These are phyloP conservation scores for Potorous gilbertii DNA, from an alignment of 2,797 vertebrate species.

Conservation along the genomic window DNA sequence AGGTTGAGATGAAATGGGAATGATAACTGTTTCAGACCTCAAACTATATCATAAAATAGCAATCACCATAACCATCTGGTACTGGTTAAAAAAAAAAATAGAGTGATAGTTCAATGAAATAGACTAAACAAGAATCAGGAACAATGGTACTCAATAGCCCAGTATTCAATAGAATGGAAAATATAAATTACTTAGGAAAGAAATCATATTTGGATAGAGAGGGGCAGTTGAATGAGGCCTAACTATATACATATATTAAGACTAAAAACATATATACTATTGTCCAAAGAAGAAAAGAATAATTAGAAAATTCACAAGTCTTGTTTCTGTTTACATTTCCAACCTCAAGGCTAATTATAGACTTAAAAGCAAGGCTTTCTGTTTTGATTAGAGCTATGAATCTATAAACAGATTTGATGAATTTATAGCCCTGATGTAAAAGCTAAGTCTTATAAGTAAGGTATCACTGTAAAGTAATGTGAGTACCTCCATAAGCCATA, in stretches of 20 bases:
- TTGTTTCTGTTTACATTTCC: not conserved
- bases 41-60: not conserved
- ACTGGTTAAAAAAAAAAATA: not conserved
- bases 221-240: not conserved
- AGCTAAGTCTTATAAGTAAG: not conserved
- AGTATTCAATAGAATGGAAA: not conserved
- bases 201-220: not conserved
- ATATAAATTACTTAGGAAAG: not conserved
- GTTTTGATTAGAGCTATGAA: conserved; percentile 2
- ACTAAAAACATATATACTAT: not conserved
- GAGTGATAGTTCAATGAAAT: not conserved
- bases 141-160: not conserved
- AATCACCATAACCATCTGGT: not conserved
- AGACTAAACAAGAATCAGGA: not conserved
- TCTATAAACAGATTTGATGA: not conserved
- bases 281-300: not conserved
- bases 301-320: not conserved
- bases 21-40: not conserved
- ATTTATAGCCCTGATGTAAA: not conserved
- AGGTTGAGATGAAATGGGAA: not conserved
- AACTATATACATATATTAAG: not conserved
- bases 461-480: not conserved
- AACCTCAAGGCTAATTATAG: not conserved
- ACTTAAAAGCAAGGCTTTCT: not conserved
- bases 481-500: not conserved